Conservation (phyloP, 37 sponge, comb jelly and placozoan species). For the Spongia lamella region DNA sequence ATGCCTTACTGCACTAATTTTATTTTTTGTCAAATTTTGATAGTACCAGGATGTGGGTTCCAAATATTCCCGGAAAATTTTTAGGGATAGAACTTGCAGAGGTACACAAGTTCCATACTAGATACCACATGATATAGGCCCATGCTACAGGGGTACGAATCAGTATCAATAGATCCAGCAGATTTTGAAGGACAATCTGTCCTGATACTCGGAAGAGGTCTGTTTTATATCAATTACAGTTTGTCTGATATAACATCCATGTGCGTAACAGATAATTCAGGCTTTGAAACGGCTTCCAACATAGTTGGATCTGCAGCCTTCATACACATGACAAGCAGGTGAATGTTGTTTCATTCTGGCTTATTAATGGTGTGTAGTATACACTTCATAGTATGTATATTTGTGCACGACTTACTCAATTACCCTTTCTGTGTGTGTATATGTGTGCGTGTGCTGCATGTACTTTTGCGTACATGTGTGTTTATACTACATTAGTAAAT, state of each 20-base stretch:
- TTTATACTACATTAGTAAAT: no score
- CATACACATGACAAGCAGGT: slow-evolving; percentile 86
- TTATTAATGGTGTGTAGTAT: no score
- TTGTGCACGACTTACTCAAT: no score
- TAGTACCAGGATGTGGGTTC: slow-evolving; percentile 81
- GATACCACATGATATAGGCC: background rate
- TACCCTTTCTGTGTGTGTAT: background rate
- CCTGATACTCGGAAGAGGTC: slow-evolving; percentile 92
- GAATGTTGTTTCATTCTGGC: no score
- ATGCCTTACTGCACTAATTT: background rate
- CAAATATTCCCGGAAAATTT: slow-evolving; percentile 58
- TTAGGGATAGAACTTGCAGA: slow-evolving; percentile 62
- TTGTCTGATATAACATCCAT: background rate
- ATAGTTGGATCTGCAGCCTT: slow-evolving; percentile 75
- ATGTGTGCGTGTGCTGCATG: background rate
- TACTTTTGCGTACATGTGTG: no score
- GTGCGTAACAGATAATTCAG: slow-evolving; percentile 98
- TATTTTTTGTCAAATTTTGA: background rate
- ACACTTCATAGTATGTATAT: no score
- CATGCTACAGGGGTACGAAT: slow-evolving; percentile 76
- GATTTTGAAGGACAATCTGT: slow-evolving; percentile 82
- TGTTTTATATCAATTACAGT: background rate
- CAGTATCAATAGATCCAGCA: slow-evolving; percentile 66
- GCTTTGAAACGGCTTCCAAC: slow-evolving; percentile 89
- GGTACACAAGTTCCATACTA: slow-evolving; percentile 30